Evolutionary conservation across 2,888 invertebrate genomes (phyloP), one percentile per base, ranked within the genome.

Genomic region (Chrysomela aeneicollis): DNA sequence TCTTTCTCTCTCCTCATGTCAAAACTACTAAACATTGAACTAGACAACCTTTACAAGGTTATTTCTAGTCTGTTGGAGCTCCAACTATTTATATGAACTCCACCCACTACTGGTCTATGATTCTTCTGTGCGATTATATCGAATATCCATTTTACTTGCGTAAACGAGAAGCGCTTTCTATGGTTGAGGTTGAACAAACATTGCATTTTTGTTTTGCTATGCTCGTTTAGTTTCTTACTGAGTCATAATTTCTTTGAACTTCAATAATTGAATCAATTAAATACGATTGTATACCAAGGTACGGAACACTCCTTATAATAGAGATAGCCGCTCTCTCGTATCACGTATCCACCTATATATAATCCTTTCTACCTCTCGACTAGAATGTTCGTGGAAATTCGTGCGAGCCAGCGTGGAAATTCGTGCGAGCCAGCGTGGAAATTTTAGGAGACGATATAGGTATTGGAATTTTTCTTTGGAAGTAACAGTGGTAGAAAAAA

Each of bases 51-150:
- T 42, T 42, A 42, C 42, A 42, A 42, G 42, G 42, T 42, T 15
- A 42, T 42, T 42, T 42, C 42, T 42, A 42, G 42, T 42, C 42
- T 42, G 42, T 42, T 42, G 42, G 42, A n/a, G n/a, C 42, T 42
- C 15, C 15, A 42, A 42, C 42, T 15, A 42, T 26, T 26, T 6
- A 5, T 12, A 35, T 42, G 42, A 42, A 42, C 42, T 42, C 42
- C 42, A 42, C 42, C 42, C n/a, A 42, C 42, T 42, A 15, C 42
- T 42, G 42, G 42, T 42, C 42, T 42, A 42, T 42, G 42, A 42
- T 42, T 42, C 42, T 35, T 42, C 15, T 42, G 4, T 42, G 6
- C 42, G 42, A 42, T 42, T n/a, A 42, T 42, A 42, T 42, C 42
- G 9, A 15, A 42, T 42, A 42, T 42, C 42, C n/a, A 12, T 42